Conservation (phyloP, 2,888 invertebrate genomes). For the Diabrotica balteata region DNA sequence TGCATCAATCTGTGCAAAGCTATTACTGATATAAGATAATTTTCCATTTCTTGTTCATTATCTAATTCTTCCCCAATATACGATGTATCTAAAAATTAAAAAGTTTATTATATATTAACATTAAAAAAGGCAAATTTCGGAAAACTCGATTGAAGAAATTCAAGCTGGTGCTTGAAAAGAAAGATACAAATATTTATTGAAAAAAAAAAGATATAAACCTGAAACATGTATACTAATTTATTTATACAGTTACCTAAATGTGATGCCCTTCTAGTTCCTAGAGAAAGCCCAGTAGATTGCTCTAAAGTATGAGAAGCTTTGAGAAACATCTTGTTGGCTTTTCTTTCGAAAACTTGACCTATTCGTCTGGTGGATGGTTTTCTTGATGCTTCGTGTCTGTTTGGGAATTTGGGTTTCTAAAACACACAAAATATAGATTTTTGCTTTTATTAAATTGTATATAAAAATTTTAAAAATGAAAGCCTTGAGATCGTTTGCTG, state of each 20-base stretch:
- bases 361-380: constrained; percentile 82
- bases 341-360: constrained; percentile 82
- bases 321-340: constrained; percentile 83
- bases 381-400: constrained; percentile 78
- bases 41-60: constrained; percentile 83
- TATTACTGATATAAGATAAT: constrained; percentile 81
- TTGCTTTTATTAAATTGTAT: background rate
- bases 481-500: no score
- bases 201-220: background rate
- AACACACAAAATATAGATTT: constrained; percentile 39
- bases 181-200: no score
- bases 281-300: constrained; percentile 80
- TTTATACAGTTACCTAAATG: constrained; percentile 53
- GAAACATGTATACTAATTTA: background rate
- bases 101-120: background rate
- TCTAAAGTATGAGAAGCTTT: constrained; percentile 84
- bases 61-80: constrained; percentile 66
- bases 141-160: no score
- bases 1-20: constrained; percentile 86
- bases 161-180: no score
- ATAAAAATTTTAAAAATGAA: no score
- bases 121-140: background rate
- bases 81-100: constrained; percentile 49
- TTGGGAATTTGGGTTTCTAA: constrained; percentile 73
- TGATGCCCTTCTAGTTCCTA: constrained; percentile 71